Base-by-base conservation (phyloP, 2,113 vertebrate genomes). In the Ellobius talpinus region DNA sequence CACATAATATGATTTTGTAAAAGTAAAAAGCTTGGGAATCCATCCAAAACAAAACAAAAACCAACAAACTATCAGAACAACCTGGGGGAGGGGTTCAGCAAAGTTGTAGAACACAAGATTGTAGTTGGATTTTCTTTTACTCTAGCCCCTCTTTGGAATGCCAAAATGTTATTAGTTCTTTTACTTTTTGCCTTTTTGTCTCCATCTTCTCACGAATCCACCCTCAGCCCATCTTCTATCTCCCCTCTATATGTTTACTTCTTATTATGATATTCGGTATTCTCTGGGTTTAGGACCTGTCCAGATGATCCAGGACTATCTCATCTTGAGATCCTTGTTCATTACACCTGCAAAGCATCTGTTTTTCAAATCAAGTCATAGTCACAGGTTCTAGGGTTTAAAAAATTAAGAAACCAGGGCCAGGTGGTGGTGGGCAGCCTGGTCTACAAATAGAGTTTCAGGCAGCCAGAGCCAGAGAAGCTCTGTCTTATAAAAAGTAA, bases 1-100 rank as follows among this genome's bases (percentile, higher is more conserved):
- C 55, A 81, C 31, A 86, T 90, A 84, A 86, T 87, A 84, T 90
- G 50, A 88, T 77, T 21, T 90, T 74, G 14, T 92, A 58, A 86
- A 82, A 73, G 77, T 36, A 78, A 94, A 91, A 84, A 63, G 39
- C 26, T 77, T 31, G 77, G 17, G 39, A 92, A 86, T 66, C 36
- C 47, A 76, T 23, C 66, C 52, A 63, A 94, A 76, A 42, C 24
- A 74, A 42, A 74, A 74, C 21, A 74, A 79, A 79, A 74, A 31
- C 66, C 66, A 68, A 68, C 13, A 68, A 68, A 36, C n/a, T 61
- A 61, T 70, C 68, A 82, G 58, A 95, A 33, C 47, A 42, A 82
- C 47, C 68, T 55, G n/a, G 17, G 33, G 77, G 21, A 9, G 36
- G 24, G n/a, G 39, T 74, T 93, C 24, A 52, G 45, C 66, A 88